Conservation (phyloP, 2,888 invertebrate genomes). For the Lepidochitona cinerea region DNA sequence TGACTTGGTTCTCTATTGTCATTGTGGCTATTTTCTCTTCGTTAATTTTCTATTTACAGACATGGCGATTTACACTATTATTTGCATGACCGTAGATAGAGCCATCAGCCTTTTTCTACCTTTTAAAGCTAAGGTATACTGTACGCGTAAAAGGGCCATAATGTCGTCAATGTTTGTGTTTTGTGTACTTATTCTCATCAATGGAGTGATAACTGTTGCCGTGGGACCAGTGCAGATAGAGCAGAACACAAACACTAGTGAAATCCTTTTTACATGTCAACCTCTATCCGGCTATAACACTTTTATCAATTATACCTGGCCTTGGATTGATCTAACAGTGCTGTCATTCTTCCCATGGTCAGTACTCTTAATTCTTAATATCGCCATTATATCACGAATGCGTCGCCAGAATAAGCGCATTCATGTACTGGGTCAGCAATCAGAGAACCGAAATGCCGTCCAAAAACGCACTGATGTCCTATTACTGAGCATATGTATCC, state of each 20-base stretch:
- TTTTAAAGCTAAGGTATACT: background rate
- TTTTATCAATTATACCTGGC: background rate
- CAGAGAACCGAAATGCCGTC: background rate
- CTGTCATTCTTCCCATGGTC: background rate
- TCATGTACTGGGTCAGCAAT: background rate
- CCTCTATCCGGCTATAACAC: background rate
- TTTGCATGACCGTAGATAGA: background rate
- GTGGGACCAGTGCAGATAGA: no score
- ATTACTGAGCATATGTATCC: background rate
- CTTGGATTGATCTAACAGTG: background rate
- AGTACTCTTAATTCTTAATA: background rate
- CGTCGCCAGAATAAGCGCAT: background rate
- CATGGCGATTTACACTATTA: background rate
- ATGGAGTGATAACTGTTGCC: background rate
- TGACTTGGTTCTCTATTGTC: background rate
- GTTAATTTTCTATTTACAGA: background rate
- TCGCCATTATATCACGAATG: background rate
- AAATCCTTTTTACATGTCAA: background rate
- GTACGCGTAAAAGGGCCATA: background rate
- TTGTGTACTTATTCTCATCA: background rate
- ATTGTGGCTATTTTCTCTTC: background rate
- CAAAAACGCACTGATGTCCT: background rate
- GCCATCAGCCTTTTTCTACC: background rate
- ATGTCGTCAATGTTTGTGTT: background rate
- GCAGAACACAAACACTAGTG: background rate